These are phyloP conservation scores for Rhabdophis nuchalis DNA, from an alignment of 2,797 vertebrate species.

Conservation along the genomic window DNA sequence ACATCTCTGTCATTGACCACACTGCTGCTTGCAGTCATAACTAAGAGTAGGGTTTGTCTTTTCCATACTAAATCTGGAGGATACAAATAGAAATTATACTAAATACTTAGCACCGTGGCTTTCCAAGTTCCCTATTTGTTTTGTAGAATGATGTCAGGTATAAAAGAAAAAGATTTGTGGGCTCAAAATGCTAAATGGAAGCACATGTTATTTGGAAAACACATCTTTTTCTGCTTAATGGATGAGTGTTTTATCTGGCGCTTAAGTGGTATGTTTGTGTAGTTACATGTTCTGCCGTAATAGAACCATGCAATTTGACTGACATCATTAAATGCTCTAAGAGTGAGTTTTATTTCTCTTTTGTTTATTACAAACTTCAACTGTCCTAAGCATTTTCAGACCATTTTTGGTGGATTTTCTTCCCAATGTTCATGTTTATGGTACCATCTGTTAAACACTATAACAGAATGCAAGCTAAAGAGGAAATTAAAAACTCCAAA, in stretches of 20 bases:
- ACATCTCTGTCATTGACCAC: constrained; percentile 8
- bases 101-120: constrained; percentile 9
- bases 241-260: not conserved
- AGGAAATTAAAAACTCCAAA: not conserved
- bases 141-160: constrained; percentile 25
- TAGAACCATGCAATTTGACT: not conserved
- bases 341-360: not conserved
- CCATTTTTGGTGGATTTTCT: not conserved
- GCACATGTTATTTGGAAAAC: not conserved
- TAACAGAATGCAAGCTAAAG: not conserved
- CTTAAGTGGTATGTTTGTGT: not conserved
- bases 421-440: not conserved
- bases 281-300: not conserved
- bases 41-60: not conserved
- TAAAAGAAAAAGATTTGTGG: not conserved
- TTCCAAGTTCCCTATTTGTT: not conserved
- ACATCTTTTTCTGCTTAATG: not conserved
- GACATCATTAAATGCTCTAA: not conserved
- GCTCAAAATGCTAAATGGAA: not conserved
- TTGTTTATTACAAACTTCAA: not conserved
- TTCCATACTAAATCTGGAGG: constrained; percentile 21
- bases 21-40: constrained; percentile 4
- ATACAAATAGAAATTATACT: constrained; percentile 21
- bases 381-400: not conserved
- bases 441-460: not conserved